Conservation (phyloP, 2,888 invertebrate species). For the Polyploca ridens region DNA sequence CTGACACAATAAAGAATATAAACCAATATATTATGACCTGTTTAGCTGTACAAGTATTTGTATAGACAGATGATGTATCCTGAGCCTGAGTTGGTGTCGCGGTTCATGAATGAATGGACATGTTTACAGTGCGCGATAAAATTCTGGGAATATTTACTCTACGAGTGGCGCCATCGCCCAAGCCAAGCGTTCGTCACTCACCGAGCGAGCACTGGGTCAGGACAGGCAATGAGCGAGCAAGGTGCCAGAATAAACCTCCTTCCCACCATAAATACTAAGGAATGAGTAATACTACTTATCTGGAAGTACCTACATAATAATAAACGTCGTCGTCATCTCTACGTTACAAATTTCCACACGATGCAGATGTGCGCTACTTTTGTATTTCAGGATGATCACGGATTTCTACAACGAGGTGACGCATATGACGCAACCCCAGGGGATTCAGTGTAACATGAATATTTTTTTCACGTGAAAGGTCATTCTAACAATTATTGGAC, state of each 20-base stretch:
- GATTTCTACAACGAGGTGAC: not conserved
- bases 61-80: conserved; percentile 35
- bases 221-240: conserved; percentile 26
- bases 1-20: conserved; percentile 49
- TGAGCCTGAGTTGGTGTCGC: conserved; percentile 43
- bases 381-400: not conserved
- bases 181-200: conserved; percentile 28
- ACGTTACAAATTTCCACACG: conserved; percentile 15
- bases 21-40: conserved; percentile 51
- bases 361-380: conserved; percentile 9
- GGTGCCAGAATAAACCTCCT: conserved; percentile 16
- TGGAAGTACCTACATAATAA: not conserved
- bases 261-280: conserved; percentile 17
- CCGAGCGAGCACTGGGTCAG: conserved; percentile 42
- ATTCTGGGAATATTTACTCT: conserved; percentile 76
- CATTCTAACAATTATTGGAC: too few species aligned
- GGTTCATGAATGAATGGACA: conserved; percentile 72
- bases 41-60: conserved; percentile 31
- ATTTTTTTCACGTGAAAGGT: too few species aligned
- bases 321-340: not conserved
- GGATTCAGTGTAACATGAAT: too few species aligned
- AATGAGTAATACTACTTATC: conserved; percentile 19
- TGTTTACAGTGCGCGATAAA: conserved; percentile 62
- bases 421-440: not conserved
- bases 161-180: conserved; percentile 68